These are phyloP conservation scores for Callospermophilus lateralis DNA, from an alignment of 2,113 vertebrate genomes.

Conservation along the genomic window DNA sequence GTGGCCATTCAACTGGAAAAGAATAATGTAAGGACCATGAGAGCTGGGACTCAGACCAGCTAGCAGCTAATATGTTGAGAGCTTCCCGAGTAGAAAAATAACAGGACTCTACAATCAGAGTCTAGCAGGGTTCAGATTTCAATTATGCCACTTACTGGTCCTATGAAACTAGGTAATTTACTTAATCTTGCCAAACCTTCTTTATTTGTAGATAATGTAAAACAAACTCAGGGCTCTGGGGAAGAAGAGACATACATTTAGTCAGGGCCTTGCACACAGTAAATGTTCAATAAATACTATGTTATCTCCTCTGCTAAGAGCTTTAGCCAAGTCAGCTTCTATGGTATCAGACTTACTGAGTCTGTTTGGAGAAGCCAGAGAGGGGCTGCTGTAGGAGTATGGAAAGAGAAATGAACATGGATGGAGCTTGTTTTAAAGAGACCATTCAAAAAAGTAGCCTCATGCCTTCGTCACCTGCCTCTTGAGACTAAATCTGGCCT, in stretches of 20 bases:
- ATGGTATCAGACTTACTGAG: neutral
- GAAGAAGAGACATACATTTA: slow-evolving; percentile 7
- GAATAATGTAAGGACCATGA: slow-evolving; percentile 13
- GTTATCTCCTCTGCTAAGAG: neutral
- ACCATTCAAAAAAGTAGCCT: neutral
- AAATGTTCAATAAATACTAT: neutral
- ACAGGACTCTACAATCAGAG: neutral
- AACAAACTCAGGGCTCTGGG: slow-evolving; percentile 3
- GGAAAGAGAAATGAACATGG: neutral
- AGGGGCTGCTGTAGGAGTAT: neutral
- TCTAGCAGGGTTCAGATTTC: slow-evolving; percentile 23
- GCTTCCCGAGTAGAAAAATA: neutral
- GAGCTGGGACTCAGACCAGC: neutral
- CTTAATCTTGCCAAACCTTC: slow-evolving; percentile 1
- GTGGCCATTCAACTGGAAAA: slow-evolving; percentile 86
- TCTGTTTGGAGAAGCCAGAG: neutral
- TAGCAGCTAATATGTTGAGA: neutral
- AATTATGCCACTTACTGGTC: neutral
- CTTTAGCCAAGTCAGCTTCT: neutral
- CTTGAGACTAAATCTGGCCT: neutral
- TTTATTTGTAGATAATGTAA: slow-evolving; percentile 59
- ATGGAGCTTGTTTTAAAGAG: neutral
- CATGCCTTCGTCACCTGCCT: neutral
- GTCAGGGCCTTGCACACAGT: neutral
- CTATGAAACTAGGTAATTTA: neutral